These are phyloP conservation scores for Drosophila nr. perissopoda DNA, from an alignment of 2,888 invertebrate species.

Conservation along the genomic window DNA sequence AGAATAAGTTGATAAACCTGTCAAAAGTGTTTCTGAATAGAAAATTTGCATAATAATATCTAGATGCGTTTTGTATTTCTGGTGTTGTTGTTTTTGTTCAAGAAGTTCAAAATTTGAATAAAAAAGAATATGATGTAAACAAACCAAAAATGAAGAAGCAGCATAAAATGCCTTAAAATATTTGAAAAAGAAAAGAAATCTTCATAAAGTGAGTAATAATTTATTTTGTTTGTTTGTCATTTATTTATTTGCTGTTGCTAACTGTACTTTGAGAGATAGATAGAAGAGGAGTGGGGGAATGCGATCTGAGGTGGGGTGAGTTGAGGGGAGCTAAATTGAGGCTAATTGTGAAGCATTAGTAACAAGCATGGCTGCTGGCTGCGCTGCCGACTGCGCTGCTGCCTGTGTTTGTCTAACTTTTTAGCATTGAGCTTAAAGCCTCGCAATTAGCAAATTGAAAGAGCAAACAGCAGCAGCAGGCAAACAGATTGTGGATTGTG, in stretches of 20 bases:
- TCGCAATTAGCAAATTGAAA: constrained; percentile 58
- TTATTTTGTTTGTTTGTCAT: constrained; percentile 11
- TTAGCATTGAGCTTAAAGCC: constrained; percentile 36
- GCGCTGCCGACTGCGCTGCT: background rate
- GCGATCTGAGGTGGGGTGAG: background rate
- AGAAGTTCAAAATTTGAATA: constrained; percentile 65
- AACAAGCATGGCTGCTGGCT: constrained; percentile 13
- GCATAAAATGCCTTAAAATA: constrained; percentile 29
- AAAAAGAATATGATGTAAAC: constrained; percentile 58
- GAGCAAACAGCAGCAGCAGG: constrained; percentile 21
- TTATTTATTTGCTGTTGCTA: constrained; percentile 42
- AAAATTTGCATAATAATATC: constrained; percentile 74
- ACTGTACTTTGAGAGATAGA: constrained; percentile 55
- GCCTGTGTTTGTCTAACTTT: constrained; percentile 25
- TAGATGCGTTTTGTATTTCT: constrained; percentile 29
- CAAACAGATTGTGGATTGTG: background rate
- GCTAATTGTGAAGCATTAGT: constrained; percentile 50
- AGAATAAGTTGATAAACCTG: constrained; percentile 69
- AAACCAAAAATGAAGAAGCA: constrained; percentile 38
- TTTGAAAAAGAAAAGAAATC: constrained; percentile 36
- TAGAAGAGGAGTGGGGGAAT: too few relatives aligned
- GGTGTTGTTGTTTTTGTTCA: constrained; percentile 29
- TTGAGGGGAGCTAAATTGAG: background rate
- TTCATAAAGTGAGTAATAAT: constrained; percentile 51
- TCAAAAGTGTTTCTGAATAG: constrained; percentile 70